Evolutionary conservation across 2,888 invertebrate genomes (phyloP), one percentile per base, ranked within the genome.

Genomic region (Notodonta dromedarius): DNA sequence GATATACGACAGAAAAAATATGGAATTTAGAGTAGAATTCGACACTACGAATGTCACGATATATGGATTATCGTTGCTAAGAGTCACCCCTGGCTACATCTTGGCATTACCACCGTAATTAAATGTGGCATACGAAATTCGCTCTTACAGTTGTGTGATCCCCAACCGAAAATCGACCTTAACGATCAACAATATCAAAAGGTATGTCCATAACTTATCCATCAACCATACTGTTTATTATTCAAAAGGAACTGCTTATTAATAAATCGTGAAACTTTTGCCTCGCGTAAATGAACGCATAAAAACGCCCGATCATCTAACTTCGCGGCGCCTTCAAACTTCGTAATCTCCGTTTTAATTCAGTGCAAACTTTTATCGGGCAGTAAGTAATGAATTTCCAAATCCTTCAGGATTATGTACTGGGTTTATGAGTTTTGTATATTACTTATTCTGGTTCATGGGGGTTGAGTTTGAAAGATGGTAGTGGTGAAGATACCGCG

Each of bases 321-420:
- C 76, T 80, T 78, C 67, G 63, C 56, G 65, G 71, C 72, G 74
- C 71, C 73, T 76, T 65, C 66, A 69, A 82, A 84, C 73, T 84
- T 83, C 76, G 80, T 85, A 84, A 85, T 84, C 85, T 83, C 80
- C 79, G 76, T 84, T 86, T 84, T 87, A 86, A 87, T 86, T 84
- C 81, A 76, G 71, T 71, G 64, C 63, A 64, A 84, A 85, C 82
- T 87, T 86, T 87, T 85, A 86, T 83, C 82, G 81, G 65, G 72
- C 6, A 24, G 24, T 24, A 7, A 66, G 76, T 84, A 85, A 87
- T 87, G 85, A 87, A 86, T 86, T 86, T 83, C 84, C 86, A 85
- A 85, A 85, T 86, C 86, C 83, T 72, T 69, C 56, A 66, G 82
- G 80, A 83, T 82, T 84, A 83, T 76, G 72, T 69, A 64, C 69